Evolutionary conservation across 2,113 vertebrate genomes (phyloP), one percentile per base, ranked within the genome.

Genomic region (Albula glossodonta): DNA sequence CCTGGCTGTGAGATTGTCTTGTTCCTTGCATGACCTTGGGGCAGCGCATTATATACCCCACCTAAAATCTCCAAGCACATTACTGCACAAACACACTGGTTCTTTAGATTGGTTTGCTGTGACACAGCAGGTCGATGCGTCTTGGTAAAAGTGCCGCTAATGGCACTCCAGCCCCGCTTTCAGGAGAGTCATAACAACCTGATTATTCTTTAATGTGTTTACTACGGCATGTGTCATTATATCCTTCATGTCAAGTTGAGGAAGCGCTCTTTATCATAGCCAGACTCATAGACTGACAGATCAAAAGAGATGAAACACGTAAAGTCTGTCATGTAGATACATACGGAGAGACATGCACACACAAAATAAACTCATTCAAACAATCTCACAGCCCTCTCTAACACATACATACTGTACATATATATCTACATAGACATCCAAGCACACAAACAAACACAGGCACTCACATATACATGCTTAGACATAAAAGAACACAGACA

Each of bases 161-260:
- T 60, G 81, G 56, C 31, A 49, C 31, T 83, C 31, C 13, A 80
- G 50, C 41, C 79, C 10, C 17, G 7, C 31, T 5, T 85, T 85
- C n/a, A 48, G 83, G 83, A 70, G 87, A 57, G n/a, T 11, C 52
- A 63, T 56, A 50, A 50, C 31, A 88, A 80, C 51, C 83, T 63
- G 85, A 85, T 86, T 84, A 85, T 81, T 22, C 81, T 81, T 87
- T 85, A 86, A 85, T 88, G 84, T 83, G 77, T 83, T 87, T 79
- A 78, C 80, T 82, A 3, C 79, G 56, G 49, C 60, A 49, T 60
- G n/a, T 56, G 70, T 60, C 79, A 81, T 70, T 85, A 10, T 83
- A 50, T 66, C 70, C 48, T 13, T 25, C 53, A 15, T 6, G 48
- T 49, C 41, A 52, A 78, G 51, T 15, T 7, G 70, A 31, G 78